Evolutionary conservation across 2,797 vertebrate species (phyloP).

Genomic region (Petrocephalus schoutedeni): DNA sequence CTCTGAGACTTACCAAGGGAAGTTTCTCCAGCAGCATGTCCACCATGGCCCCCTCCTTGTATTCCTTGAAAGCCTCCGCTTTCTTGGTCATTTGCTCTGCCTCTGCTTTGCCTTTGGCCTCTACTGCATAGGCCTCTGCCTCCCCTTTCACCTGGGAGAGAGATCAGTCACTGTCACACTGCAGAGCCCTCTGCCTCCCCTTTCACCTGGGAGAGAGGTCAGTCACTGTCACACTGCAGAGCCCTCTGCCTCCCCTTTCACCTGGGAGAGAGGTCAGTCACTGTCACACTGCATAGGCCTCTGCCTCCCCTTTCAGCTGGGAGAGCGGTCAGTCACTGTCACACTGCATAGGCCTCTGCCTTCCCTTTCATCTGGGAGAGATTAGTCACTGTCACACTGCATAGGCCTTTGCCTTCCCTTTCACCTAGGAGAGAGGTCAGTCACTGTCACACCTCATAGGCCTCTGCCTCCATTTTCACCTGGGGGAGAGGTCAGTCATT

Average conservation of each 20-base stretch:
- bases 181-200: not conserved
- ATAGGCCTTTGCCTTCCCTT: too few relatives aligned
- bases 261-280: not conserved
- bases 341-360: too few relatives aligned
- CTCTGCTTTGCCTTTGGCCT: conserved; percentile 75
- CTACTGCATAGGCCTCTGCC: conserved; percentile 76
- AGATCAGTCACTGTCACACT: not conserved
- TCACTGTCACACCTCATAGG: not conserved
- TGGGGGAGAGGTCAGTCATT: too few relatives aligned
- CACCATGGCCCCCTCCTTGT: conserved; percentile 82
- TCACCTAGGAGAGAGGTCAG: too few relatives aligned
- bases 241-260: not conserved
- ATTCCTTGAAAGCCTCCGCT: conserved; percentile 79
- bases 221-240: not conserved
- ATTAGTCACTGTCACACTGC: too few relatives aligned
- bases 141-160: conserved; percentile 73
- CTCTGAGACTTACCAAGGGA: conserved; percentile 65
- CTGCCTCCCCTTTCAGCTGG: not conserved
- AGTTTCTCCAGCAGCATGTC: conserved; percentile 86
- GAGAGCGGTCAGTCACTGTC: not conserved
- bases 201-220: not conserved
- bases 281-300: not conserved
- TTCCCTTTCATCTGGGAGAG: too few relatives aligned
- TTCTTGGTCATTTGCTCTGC: conserved; percentile 86
- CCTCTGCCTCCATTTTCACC: too few relatives aligned